Base-by-base conservation (phyloP, 2,113 vertebrate genomes). In the Paradoxurus hermaphroditus region DNA sequence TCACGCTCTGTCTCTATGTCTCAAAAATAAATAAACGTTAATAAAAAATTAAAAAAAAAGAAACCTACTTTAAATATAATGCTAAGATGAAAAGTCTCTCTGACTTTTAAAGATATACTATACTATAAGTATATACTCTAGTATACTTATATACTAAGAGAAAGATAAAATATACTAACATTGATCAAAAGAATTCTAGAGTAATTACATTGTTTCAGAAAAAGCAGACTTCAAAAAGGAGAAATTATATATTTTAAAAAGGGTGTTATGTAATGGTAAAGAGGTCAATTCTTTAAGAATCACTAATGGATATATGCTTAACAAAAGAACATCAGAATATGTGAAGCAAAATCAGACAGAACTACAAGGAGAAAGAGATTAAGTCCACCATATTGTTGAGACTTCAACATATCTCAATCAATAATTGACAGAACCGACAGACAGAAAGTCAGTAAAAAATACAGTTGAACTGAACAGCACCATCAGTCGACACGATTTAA, bases 361-460 rank as follows among this genome's bases (percentile, higher is more conserved):
- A 70, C 12, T 72, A 13, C 13, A 70, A 51, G 63, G 39, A 70
- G 27, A 91, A 82, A 65, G 21, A 79, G 72, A 51, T 41, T 16
- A 89, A 62, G 16, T 36, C 18, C 51, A 44, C 53, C 15, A 62
- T 77, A 41, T 18, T 79, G 18, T 12, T 53, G 16, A 82, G 21
- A 23, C 59, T 65, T 75, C n/a, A 84, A 34, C 19, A 56, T 44
- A 77, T 84, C 36, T 65, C 65, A 53, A 31, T 79, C 49, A 81
- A 73, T 46, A 91, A 65, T 8, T 73, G 72, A 72, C 44, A 91
- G 53, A 75, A 90, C 44, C 9, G 65, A 36, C 44, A 73, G 31
- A 29, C 73, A 90, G 63, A 96, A 86, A 86, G 78, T 34, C 63
- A 59, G 53, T 70, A 79, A 90, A 90, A 79, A 86, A 86, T 34